Percentiles rank a stretch among this genome's conserved stretches.
Evolutionary conservation across 2,797 vertebrate species (phyloP).

Genomic region (Meda fulgida): DNA sequence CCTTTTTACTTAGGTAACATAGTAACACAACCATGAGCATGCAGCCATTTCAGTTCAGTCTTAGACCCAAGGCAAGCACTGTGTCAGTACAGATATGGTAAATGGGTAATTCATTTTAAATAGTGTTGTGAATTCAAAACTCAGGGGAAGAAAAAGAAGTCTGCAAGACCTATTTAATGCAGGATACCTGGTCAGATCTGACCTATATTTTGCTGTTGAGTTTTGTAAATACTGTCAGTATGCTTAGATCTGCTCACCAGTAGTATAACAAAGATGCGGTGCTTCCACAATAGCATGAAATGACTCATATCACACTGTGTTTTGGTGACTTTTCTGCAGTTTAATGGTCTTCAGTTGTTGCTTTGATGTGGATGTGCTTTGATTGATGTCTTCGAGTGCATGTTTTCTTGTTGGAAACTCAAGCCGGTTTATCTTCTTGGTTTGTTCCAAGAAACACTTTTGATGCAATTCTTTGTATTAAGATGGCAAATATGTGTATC

Average conservation of each 20-base stretch:
- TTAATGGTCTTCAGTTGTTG: conserved; percentile 12
- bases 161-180: conserved; percentile 16
- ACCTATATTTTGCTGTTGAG: conserved; percentile 36
- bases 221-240: not conserved
- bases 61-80: conserved; percentile 14
- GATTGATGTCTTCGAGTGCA: not conserved
- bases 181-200: conserved; percentile 25
- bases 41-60: not conserved
- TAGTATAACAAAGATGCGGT: not conserved
- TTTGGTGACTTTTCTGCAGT: not conserved
- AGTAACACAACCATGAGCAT: conserved; percentile 4
- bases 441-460: conserved; percentile 31
- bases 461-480: conserved; percentile 47
- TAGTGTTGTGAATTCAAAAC: conserved; percentile 33
- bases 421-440: not conserved
- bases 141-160: conserved; percentile 5
- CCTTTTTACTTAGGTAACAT: conserved; percentile 29
- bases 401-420: not conserved
- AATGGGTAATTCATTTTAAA: conserved; percentile 35
- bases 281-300: conserved; percentile 21
- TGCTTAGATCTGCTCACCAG: conserved; percentile 19
- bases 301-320: conserved; percentile 1
- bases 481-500: conserved; percentile 46
- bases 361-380: conserved; percentile 10
- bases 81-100: conserved; percentile 22